Percentiles rank a stretch among this genome's conserved stretches.
phyloP scores from a whole-genome alignment of 2,888 invertebrate species.

The Drosophila putrida region DNA sequence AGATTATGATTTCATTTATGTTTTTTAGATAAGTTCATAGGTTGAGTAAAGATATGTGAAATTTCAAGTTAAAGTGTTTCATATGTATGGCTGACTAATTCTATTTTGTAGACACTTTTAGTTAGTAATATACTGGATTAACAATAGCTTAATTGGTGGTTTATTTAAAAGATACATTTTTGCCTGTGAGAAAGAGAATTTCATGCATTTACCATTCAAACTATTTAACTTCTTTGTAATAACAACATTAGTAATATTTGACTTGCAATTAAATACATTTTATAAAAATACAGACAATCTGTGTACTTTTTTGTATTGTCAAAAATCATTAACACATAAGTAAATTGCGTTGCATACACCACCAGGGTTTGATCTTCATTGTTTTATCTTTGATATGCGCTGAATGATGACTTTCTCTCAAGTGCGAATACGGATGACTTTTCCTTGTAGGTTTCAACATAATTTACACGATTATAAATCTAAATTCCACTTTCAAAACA shows the following conservation, averaged over 20 bases:
- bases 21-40: constrained; percentile 40
- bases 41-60: constrained; percentile 53
- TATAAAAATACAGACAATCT: constrained; percentile 76
- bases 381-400: constrained; percentile 28
- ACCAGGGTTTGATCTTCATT: constrained; percentile 9
- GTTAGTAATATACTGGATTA: constrained; percentile 9
- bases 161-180: constrained; percentile 17
- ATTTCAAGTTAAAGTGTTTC: constrained; percentile 32
- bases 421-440: constrained; percentile 14
- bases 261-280: constrained; percentile 68
- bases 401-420: constrained; percentile 9
- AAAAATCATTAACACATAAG: constrained; percentile 64
- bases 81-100: constrained; percentile 41
- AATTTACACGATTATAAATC: constrained; percentile 21
- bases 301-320: constrained; percentile 66
- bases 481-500: constrained; percentile 2
- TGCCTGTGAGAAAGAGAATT: constrained; percentile 41
- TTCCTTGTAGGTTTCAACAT: constrained; percentile 26
- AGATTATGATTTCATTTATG: constrained; percentile 2
- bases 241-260: constrained; percentile 11
- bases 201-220: constrained; percentile 28
- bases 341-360: constrained; percentile 50
- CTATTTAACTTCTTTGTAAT: constrained; percentile 3
- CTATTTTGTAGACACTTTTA: constrained; percentile 31
- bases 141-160: constrained; percentile 45